phyloP scores from a whole-genome alignment of 2,113 vertebrate genomes.

The Plectropomus leopardus region DNA sequence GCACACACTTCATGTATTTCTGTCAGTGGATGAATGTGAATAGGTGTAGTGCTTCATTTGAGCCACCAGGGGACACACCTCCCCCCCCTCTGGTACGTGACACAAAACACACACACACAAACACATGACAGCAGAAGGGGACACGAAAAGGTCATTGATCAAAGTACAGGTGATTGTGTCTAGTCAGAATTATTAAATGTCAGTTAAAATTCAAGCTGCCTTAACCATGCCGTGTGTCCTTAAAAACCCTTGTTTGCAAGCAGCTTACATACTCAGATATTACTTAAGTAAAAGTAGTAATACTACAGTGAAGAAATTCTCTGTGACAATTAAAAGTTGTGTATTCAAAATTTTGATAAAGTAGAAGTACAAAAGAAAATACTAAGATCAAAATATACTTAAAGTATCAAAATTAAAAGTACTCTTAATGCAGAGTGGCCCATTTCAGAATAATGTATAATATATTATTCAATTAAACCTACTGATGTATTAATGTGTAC shows the following conservation, averaged over 20 bases:
- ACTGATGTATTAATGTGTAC: neutral
- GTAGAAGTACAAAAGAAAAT: neutral
- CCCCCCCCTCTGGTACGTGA: slow-evolving; percentile 27
- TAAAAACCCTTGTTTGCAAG: neutral
- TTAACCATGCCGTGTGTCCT: no score
- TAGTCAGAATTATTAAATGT: neutral
- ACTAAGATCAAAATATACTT: neutral
- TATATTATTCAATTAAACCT: neutral
- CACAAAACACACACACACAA: slow-evolving; percentile 1
- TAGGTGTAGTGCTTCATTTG: neutral
- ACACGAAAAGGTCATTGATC: no score
- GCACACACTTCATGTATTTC: neutral
- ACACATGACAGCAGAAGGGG: no score
- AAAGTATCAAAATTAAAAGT: neutral
- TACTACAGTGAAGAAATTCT: neutral
- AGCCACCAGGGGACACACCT: slow-evolving; percentile 32
- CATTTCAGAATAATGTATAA: neutral
- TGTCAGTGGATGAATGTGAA: neutral
- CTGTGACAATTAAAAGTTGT: neutral
- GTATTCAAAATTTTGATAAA: neutral
- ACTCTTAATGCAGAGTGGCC: neutral
- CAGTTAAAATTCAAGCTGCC: neutral
- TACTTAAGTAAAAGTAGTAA: neutral
- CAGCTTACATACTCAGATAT: no score
- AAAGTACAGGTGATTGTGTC: neutral